A percentile compares a stretch with the other conserved stretches of the same genome.
Conservation (phyloP, 2,797 vertebrate genomes). For the Holocentrus rufus region DNA sequence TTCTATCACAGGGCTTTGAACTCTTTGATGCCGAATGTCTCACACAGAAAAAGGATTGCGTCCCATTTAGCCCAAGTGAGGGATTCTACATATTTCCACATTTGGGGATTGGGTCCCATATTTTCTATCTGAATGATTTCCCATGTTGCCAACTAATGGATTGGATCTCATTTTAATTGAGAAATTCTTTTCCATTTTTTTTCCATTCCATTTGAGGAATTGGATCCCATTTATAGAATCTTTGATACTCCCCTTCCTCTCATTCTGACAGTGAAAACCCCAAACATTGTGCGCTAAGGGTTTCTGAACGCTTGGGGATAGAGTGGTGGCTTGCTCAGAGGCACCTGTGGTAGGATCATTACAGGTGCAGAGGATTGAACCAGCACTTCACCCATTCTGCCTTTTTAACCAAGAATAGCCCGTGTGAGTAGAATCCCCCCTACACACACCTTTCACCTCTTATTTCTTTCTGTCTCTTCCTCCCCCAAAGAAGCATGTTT, state of each 20-base stretch:
- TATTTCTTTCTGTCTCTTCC: slow-evolving; percentile 27
- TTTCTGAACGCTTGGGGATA: neutral
- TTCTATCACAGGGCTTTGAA: slow-evolving; percentile 33
- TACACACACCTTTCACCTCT: neutral
- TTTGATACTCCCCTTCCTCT: neutral
- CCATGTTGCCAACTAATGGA: slow-evolving; percentile 51
- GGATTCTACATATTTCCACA: slow-evolving; percentile 48
- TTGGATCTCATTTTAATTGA: slow-evolving; percentile 55
- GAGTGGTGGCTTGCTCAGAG: neutral
- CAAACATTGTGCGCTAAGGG: slow-evolving; percentile 6
- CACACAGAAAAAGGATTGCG: neutral
- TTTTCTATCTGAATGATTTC: slow-evolving; percentile 51
- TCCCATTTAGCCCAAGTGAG: slow-evolving; percentile 31
- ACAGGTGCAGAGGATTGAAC: too few relatives aligned
- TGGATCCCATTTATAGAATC: slow-evolving; percentile 13
- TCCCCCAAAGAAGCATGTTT: slow-evolving; percentile 46
- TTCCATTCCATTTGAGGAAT: slow-evolving; percentile 38
- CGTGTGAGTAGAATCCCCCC: neutral
- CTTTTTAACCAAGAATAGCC: neutral
- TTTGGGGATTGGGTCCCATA: slow-evolving; percentile 56
- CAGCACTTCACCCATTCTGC: too few relatives aligned
- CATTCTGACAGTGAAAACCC: neutral
- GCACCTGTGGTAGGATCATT: slow-evolving; percentile 19
- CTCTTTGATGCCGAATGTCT: slow-evolving; percentile 37
- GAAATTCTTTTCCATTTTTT: slow-evolving; percentile 3